Percentiles rank a stretch among this genome's conserved stretches.
phyloP scores from a whole-genome alignment of 2,113 vertebrate species.

The Cyprinodon variegatus region DNA sequence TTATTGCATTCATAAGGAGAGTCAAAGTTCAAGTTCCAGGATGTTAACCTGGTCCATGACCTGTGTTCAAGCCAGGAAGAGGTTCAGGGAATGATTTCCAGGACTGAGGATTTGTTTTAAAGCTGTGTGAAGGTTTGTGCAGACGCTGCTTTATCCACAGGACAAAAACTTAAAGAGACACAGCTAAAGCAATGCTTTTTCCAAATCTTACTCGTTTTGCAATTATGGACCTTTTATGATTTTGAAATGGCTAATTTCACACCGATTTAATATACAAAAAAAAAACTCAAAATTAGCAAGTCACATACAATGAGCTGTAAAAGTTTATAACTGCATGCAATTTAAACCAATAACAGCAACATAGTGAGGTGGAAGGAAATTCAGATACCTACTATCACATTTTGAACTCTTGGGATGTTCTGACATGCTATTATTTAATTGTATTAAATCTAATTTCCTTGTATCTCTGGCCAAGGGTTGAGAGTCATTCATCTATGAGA shows the following conservation, averaged over 20 bases:
- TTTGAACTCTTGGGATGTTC: neutral
- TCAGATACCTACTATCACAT: neutral
- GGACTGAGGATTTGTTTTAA: conserved; percentile 32
- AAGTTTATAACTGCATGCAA: neutral
- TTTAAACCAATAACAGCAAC: neutral
- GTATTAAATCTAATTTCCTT: neutral
- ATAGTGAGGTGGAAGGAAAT: neutral
- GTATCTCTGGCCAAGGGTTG: neutral
- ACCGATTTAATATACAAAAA: too few relatives aligned
- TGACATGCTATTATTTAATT: neutral
- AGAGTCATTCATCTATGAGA: neutral
- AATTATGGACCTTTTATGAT: neutral
- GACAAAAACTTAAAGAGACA: conserved; percentile 13
- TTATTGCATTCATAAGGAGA: neutral
- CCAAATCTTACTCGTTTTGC: neutral
- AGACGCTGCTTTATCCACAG: conserved; percentile 10
- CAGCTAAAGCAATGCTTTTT: neutral
- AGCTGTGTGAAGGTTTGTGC: neutral
- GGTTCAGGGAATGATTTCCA: conserved; percentile 39
- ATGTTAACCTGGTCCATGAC: conserved; percentile 35
- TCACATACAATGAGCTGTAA: neutral
- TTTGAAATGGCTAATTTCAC: neutral
- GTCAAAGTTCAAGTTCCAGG: conserved; percentile 35
- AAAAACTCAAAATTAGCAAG: too few relatives aligned
- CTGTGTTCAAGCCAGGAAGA: conserved; percentile 33